Conservation (phyloP, 2,113 vertebrate species). For the Lonchura striata region DNA sequence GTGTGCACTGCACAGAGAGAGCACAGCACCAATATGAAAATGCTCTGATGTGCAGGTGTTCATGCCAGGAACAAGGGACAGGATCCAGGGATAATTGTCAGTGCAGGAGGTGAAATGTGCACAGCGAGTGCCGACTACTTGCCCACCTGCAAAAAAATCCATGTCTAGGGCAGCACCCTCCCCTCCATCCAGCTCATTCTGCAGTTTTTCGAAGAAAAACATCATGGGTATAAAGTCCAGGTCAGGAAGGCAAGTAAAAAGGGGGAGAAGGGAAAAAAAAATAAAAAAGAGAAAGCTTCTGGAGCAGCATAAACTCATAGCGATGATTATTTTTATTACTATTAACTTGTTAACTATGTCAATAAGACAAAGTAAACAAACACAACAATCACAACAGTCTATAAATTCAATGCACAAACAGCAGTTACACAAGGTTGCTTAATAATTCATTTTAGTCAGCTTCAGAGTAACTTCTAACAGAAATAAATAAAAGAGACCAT, state of each 20-base stretch:
- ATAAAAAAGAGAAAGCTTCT: background rate
- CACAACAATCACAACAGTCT: background rate
- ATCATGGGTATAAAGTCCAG: background rate
- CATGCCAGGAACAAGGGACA: background rate
- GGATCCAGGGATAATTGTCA: background rate
- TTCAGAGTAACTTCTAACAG: conserved; percentile 23
- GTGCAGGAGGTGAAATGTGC: background rate
- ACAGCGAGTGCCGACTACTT: background rate
- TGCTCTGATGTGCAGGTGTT: background rate
- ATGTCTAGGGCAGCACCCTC: background rate
- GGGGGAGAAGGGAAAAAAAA: accelerated
- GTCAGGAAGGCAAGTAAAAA: background rate
- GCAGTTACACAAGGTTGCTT: background rate
- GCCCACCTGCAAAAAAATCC: background rate
- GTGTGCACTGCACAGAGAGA: background rate
- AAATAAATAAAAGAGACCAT: conserved; percentile 15
- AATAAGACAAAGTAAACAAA: background rate
- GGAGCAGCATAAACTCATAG: background rate
- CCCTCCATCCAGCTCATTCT: background rate
- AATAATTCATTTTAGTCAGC: conserved; percentile 54
- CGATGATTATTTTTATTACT: background rate
- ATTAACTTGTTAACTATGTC: background rate
- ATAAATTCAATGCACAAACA: background rate
- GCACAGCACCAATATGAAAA: background rate
- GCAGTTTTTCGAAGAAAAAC: background rate